Evolutionary conservation across 2,888 invertebrate species (phyloP).

Genomic region (Patella pellucida): DNA sequence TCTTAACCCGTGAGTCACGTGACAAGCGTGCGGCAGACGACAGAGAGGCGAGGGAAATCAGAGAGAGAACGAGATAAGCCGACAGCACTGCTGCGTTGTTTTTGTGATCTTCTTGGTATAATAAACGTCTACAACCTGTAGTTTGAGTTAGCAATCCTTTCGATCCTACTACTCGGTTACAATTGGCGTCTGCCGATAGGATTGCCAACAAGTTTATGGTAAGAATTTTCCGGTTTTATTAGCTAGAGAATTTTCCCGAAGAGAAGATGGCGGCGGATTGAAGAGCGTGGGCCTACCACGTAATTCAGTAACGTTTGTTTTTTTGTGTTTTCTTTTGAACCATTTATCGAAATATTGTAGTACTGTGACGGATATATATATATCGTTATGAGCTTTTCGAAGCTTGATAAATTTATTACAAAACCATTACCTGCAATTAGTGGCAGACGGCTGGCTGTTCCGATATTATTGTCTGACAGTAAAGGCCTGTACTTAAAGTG

Average conservation of each 20-base stretch:
- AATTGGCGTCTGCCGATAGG: conserved; percentile 8
- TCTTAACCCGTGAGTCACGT: too few species aligned
- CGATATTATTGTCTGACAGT: conserved; percentile 2
- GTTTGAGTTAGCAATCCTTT: not conserved
- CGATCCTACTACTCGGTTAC: not conserved
- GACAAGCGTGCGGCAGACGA: not conserved
- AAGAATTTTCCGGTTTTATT: not conserved
- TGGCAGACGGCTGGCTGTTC: not conserved
- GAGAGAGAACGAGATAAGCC: not conserved
- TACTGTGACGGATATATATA: too few species aligned
- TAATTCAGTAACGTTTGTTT: not conserved
- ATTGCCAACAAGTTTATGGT: not conserved
- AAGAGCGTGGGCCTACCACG: too few species aligned
- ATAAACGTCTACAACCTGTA: not conserved
- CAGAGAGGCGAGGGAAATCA: not conserved
- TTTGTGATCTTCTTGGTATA: not conserved
- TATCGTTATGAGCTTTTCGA: not conserved
- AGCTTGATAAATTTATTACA: not conserved
- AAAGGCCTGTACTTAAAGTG: not conserved
- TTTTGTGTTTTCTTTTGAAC: not conserved
- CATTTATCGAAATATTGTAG: not conserved
- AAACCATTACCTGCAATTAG: not conserved
- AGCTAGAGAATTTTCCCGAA: not conserved
- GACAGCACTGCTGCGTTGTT: conserved; percentile 1
- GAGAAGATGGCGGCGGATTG: too few species aligned